These are phyloP conservation scores for Podargus strigoides DNA, from an alignment of 2,797 vertebrate species.

Conservation along the genomic window DNA sequence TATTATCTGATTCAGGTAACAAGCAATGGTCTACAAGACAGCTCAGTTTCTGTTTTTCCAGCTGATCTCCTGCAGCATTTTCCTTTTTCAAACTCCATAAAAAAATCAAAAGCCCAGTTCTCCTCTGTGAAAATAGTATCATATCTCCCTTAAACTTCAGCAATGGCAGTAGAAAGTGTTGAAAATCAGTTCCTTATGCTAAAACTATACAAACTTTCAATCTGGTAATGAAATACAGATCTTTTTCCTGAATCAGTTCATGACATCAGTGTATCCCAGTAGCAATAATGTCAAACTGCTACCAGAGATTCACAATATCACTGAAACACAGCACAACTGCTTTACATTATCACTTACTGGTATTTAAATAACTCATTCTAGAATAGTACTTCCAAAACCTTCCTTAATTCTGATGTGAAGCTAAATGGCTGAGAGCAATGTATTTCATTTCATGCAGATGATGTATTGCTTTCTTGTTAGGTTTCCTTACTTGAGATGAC, in stretches of 20 bases:
- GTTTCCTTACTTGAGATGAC: constrained; percentile 33
- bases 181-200: constrained; percentile 21
- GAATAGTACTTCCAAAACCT: constrained; percentile 4
- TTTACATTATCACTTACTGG: constrained; percentile 20
- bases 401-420: constrained; percentile 5
- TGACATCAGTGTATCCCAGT: constrained; percentile 3
- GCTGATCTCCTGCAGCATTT: not conserved
- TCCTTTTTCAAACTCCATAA: not conserved
- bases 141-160: not conserved
- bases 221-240: constrained; percentile 19
- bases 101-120: not conserved
- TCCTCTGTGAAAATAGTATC: not conserved
- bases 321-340: constrained; percentile 5
- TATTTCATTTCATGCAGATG: constrained; percentile 24
- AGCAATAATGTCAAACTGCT: not conserved
- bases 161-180: not conserved
- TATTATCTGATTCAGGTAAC: not conserved
- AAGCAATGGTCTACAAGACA: not conserved
- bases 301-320: not conserved
- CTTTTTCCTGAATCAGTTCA: not conserved
- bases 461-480: constrained; percentile 36
- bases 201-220: not conserved
- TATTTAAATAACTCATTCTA: not conserved
- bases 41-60: not conserved
- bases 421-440: constrained; percentile 3